These are phyloP conservation scores for Dendrophyllia cribrosa DNA, from an alignment of 64 coral and sea anemone genomes.

Conservation along the genomic window DNA sequence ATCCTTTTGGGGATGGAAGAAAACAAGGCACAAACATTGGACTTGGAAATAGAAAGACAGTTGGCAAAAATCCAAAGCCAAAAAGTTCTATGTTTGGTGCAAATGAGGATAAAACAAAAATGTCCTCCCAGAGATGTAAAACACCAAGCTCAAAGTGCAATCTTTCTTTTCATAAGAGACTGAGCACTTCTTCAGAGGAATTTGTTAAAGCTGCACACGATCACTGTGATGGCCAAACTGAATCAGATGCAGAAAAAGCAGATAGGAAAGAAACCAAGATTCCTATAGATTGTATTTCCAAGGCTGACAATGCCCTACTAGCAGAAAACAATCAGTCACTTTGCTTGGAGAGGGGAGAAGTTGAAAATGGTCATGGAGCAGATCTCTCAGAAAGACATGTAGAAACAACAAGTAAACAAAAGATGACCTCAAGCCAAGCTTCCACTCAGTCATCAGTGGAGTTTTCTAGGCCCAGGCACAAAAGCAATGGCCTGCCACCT, in stretches of 20 bases:
- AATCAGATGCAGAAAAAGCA: neutral
- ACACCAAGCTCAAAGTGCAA: neutral
- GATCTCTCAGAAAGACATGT: neutral
- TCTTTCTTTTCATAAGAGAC: neutral
- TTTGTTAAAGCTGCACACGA: conserved; percentile 11
- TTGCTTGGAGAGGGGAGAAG: neutral
- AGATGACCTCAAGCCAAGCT: neutral
- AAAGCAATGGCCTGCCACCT: neutral
- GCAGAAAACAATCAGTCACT: neutral
- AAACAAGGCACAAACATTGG: neutral
- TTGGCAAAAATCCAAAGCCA: neutral
- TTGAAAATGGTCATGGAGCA: neutral
- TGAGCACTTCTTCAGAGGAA: neutral
- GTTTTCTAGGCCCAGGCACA: neutral
- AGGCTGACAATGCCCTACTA: neutral
- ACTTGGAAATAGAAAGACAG: neutral
- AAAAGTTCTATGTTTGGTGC: neutral
- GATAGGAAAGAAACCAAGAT: neutral
- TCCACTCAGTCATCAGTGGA: neutral
- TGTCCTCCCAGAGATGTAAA: neutral
- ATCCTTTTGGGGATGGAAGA: neutral
- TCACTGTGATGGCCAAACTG: neutral
- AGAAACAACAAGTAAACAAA: neutral
- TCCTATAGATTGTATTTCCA: neutral
- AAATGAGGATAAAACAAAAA: conserved; percentile 1